A percentile compares a stretch with the other conserved stretches of the same genome.
phyloP scores from a whole-genome alignment of 1,140 invertebrate species.

The Cephus cinctus region DNA sequence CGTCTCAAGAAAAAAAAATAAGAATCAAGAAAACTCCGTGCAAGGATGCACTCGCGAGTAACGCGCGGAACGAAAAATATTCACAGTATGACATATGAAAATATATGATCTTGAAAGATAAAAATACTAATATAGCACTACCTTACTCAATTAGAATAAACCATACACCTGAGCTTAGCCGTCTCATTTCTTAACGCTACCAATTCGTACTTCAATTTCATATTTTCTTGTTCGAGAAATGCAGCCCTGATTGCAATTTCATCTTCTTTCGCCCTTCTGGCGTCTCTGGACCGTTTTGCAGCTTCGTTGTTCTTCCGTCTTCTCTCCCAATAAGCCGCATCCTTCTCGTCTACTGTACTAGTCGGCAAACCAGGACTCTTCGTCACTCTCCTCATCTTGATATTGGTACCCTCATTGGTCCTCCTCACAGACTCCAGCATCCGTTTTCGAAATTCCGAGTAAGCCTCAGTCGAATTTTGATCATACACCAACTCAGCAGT shows the following conservation, averaged over 20 bases:
- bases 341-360: constrained; percentile 61
- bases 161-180: constrained; percentile 57
- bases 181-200: constrained; percentile 63
- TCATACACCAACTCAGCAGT: constrained; percentile 53
- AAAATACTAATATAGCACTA: no score
- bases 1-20: no score
- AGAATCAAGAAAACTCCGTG: no score
- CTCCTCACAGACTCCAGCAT: constrained; percentile 66
- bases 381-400: constrained; percentile 63
- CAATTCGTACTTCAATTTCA: constrained; percentile 65
- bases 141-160: constrained; percentile 44
- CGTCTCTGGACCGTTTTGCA: constrained; percentile 90
- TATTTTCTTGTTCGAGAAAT: constrained; percentile 81
- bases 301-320: constrained; percentile 93
- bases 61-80: no score
- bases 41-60: no score
- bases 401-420: constrained; percentile 64
- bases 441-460: constrained; percentile 64
- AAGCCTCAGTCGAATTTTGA: constrained; percentile 61
- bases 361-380: constrained; percentile 36
- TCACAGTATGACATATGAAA: no score
- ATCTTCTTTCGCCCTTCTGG: constrained; percentile 86
- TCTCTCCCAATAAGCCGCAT: constrained; percentile 83
- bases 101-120: no score
- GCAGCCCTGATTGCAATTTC: constrained; percentile 86